Evolutionary conservation across 2,113 vertebrate species (phyloP).

Genomic region (Manacus vitellinus): DNA sequence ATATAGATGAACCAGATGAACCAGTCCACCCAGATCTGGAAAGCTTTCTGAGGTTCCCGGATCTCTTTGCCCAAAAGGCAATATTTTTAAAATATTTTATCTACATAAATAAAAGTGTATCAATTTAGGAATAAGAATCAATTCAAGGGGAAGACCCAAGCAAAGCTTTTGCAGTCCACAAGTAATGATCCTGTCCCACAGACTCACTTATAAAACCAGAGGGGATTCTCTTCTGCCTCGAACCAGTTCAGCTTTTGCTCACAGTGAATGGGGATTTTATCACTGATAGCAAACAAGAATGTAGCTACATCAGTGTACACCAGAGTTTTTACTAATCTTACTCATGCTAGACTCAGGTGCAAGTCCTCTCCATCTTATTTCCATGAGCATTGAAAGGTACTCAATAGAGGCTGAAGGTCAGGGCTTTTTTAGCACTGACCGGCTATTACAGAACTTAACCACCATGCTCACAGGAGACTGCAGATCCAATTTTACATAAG

Average conservation of each 20-base stretch:
- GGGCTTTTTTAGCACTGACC: neutral
- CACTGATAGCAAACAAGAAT: neutral
- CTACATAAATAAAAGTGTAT: neutral
- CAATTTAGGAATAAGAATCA: neutral
- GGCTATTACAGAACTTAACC: neutral
- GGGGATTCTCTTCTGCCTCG: neutral
- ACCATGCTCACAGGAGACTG: neutral
- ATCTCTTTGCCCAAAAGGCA: neutral
- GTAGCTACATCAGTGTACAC: neutral
- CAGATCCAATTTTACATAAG: neutral
- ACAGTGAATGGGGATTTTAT: neutral
- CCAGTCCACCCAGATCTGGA: neutral
- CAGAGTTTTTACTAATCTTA: neutral
- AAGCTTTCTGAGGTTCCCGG: neutral
- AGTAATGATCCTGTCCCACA: neutral
- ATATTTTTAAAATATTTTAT: neutral
- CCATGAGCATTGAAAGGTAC: neutral
- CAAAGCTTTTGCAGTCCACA: neutral
- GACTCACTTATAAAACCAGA: neutral
- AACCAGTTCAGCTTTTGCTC: neutral
- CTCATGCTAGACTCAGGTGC: neutral
- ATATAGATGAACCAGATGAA: neutral
- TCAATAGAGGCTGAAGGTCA: neutral
- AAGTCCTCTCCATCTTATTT: neutral
- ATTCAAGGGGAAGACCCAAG: neutral